Conservation (phyloP, 2,113 vertebrate genomes). For the Colistium nudipinnis region DNA sequence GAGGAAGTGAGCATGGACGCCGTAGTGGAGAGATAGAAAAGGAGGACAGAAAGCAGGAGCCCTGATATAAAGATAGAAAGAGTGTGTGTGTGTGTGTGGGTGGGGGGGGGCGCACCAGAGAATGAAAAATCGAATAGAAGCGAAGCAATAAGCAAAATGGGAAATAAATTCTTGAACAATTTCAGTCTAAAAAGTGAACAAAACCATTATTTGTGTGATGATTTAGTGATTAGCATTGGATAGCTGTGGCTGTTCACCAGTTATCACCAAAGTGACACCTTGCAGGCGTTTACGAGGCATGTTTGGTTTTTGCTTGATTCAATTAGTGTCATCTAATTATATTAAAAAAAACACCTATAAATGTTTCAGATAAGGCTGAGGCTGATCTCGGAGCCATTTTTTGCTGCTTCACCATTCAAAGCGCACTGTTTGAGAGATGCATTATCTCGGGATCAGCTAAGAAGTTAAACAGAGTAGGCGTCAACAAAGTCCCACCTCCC, state of each 20-base stretch:
- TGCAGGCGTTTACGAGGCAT: not conserved
- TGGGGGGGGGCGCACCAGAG: conserved; percentile 21
- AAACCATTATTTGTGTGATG: conserved; percentile 32
- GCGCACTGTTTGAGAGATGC: conserved; percentile 62
- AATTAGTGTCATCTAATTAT: conserved; percentile 24
- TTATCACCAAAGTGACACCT: conserved; percentile 55
- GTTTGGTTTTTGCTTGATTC: conserved; percentile 17
- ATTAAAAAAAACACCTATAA: conserved; percentile 29
- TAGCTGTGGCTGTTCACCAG: conserved; percentile 46
- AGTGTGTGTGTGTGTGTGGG: too few relatives aligned
- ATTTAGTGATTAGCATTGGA: conserved; percentile 44
- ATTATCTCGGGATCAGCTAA: conserved; percentile 72
- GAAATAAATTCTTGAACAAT: not conserved
- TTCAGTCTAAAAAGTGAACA: conserved; percentile 23
- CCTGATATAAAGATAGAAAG: conserved; percentile 63
- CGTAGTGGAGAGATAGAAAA: conserved; percentile 21
- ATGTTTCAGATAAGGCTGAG: conserved; percentile 42
- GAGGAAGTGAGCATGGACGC: conserved; percentile 40
- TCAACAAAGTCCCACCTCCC: conserved; percentile 48
- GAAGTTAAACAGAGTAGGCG: conserved; percentile 73
- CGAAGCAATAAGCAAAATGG: conserved; percentile 1
- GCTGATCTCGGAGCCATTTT: conserved; percentile 32
- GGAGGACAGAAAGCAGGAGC: conserved; percentile 42
- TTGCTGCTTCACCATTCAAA: conserved; percentile 41
- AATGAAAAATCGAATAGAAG: conserved; percentile 8